Percentiles rank a stretch among this genome's conserved stretches.
phyloP scores from a whole-genome alignment of 2,113 vertebrate species.

The Ciconia maguari region DNA sequence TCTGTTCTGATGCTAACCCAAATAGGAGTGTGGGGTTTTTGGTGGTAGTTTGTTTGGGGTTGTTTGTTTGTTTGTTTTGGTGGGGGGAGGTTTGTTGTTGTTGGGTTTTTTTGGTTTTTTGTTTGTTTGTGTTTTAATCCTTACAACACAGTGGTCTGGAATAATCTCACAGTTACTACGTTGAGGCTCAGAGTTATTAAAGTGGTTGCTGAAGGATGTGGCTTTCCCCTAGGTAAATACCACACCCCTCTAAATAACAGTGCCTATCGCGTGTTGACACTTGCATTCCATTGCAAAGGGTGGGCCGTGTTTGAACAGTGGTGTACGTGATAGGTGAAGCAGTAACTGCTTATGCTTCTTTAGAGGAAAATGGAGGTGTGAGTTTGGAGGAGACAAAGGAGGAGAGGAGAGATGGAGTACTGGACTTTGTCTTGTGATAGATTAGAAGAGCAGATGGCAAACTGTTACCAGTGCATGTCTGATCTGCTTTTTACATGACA shows the following conservation, averaged over 20 bases:
- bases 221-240: slow-evolving; percentile 61
- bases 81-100: neutral
- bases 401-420: neutral
- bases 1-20: neutral
- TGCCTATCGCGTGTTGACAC: slow-evolving; percentile 17
- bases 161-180: neutral
- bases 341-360: neutral
- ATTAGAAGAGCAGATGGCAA: neutral
- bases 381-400: neutral
- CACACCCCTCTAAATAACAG: slow-evolving; percentile 1
- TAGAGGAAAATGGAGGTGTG: neutral
- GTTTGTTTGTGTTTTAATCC: neutral
- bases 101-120: neutral
- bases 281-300: slow-evolving; percentile 52
- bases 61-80: neutral
- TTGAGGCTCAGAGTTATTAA: neutral
- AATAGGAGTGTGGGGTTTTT: neutral
- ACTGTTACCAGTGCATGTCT: neutral
- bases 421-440: slow-evolving; percentile 8
- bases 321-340: neutral
- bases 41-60: neutral
- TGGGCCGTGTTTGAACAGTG: slow-evolving; percentile 41
- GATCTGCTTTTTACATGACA: neutral
- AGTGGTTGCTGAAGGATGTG: slow-evolving; percentile 65
- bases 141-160: neutral